Evolutionary conservation across 2,888 invertebrate genomes (phyloP).

Genomic region (Oscheius sp.): DNA sequence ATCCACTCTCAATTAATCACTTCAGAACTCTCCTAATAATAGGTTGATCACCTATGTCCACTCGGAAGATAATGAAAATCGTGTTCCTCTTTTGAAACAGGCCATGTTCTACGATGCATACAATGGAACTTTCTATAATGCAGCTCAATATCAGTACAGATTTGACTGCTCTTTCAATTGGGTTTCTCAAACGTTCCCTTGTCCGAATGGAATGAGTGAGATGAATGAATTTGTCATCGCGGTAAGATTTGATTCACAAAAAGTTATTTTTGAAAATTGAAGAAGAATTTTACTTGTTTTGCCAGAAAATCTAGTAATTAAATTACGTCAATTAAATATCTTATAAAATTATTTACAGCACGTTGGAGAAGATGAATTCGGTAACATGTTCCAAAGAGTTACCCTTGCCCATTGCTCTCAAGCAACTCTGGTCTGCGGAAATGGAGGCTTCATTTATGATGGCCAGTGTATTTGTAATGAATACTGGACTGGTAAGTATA

Average conservation of each 20-base stretch:
- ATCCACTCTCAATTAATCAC: neutral
- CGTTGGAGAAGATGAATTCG: conserved; percentile 60
- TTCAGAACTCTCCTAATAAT: conserved; percentile 40
- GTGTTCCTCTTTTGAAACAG: conserved; percentile 44
- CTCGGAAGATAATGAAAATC: conserved; percentile 34
- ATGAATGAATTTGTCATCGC: conserved; percentile 45
- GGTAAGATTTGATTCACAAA: conserved; percentile 13
- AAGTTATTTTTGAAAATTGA: neutral
- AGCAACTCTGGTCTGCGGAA: conserved; percentile 41
- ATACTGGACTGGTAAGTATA: conserved; percentile 55
- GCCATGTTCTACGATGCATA: conserved; percentile 43
- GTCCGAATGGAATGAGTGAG: conserved; percentile 46
- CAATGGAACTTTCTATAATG: conserved; percentile 53
- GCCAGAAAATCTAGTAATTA: neutral
- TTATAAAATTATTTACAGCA: too few species aligned
- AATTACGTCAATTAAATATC: neutral
- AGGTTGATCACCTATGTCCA: conserved; percentile 49
- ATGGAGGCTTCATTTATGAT: conserved; percentile 55
- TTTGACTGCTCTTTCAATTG: conserved; percentile 46
- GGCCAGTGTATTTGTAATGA: conserved; percentile 59
- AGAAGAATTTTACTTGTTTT: too few species aligned
- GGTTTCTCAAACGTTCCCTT: conserved; percentile 53
- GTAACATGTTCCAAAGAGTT: conserved; percentile 60
- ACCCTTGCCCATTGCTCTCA: conserved; percentile 22
- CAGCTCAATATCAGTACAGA: conserved; percentile 46